Evolutionary conservation across 2,888 invertebrate genomes (phyloP), one percentile per base, ranked within the genome.

Genomic region (Caenorhabditis zanzibari): DNA sequence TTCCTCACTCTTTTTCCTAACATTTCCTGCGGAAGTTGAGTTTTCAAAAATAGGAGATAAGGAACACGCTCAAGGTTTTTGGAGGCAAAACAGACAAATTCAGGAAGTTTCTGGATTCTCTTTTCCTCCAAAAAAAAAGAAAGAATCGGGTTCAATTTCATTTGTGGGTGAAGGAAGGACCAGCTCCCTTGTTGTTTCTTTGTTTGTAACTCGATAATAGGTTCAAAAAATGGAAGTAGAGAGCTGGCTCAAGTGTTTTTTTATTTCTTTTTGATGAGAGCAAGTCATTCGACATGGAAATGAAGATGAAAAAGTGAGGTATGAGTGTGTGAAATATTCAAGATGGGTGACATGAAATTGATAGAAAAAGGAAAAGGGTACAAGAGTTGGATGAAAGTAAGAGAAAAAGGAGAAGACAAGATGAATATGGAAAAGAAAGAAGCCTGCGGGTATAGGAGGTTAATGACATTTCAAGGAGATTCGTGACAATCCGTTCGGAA

Each of bases 171-270:
- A 54, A 26, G 26, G 26, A 63, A 61, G 61, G 61, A 41, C 47
- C 56, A 19, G 32, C 41, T n/a, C 41, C 28, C 54, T 19, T 5
- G 35, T 47, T 61, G 5, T 28, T 22, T 47, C n/a, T 41, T 35
- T 61, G 73, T 44, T 66, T 75, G 68, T 69, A 76, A 77, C 77
- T 63, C 71, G 77, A 77, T 69, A 61, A 76, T 76, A 47, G 66
- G 58, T 44, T 68, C 58, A 56, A 66, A 47, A 58, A 35, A 49
- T 9, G 10, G 54, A 32, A 56, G 74, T 52, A 68, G 22, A 38
- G 75, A 28, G 41, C 14, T 14, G 10, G 69, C 63, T 71, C 71
- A 66, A 71, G 77, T 71, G 61, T 77, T 69, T 72, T n/a, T 47
- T 19, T n/a, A 7, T 44, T 44, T 44, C 44, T 61, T 77, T 59